Evolutionary conservation across 2,113 vertebrate genomes (phyloP).

Genomic region (Thalassoma bifasciatum): DNA sequence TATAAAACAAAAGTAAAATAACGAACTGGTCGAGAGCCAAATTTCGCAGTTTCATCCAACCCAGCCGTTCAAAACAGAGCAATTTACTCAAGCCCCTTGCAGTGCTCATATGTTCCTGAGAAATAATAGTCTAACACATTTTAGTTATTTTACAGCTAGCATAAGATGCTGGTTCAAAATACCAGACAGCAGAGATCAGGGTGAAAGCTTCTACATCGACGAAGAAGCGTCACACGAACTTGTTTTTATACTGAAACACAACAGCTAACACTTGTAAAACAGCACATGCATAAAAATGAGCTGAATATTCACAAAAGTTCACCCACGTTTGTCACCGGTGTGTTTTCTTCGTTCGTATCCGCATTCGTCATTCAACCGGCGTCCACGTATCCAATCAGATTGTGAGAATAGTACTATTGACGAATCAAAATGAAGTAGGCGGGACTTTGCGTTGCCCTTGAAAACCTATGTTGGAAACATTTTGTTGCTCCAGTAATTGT

Average conservation of each 20-base stretch:
- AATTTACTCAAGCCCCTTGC: not conserved
- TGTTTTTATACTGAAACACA: not conserved
- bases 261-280: not conserved
- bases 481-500: slow-evolving; percentile 41
- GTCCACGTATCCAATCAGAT: slow-evolving; percentile 60
- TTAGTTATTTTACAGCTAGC: slow-evolving; percentile 58
- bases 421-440: slow-evolving; percentile 69
- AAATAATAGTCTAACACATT: not conserved
- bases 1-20: not conserved
- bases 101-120: not conserved
- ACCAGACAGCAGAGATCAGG: not conserved
- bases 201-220: not conserved
- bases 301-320: slow-evolving; percentile 9
- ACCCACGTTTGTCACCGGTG: slow-evolving; percentile 75
- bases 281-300: not conserved
- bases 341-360: slow-evolving; percentile 30
- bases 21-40: not conserved
- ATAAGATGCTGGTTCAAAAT: slow-evolving; percentile 30
- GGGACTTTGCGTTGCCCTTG: slow-evolving; percentile 64
- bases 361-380: slow-evolving; percentile 30
- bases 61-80: not conserved
- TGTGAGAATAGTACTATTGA: not conserved
- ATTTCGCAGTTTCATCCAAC: not conserved
- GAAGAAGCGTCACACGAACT: rapidly evolving
- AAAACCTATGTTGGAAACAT: too few relatives aligned